Base-by-base conservation (phyloP, 2,888 invertebrate species). In the Drosophila barbarae region DNA sequence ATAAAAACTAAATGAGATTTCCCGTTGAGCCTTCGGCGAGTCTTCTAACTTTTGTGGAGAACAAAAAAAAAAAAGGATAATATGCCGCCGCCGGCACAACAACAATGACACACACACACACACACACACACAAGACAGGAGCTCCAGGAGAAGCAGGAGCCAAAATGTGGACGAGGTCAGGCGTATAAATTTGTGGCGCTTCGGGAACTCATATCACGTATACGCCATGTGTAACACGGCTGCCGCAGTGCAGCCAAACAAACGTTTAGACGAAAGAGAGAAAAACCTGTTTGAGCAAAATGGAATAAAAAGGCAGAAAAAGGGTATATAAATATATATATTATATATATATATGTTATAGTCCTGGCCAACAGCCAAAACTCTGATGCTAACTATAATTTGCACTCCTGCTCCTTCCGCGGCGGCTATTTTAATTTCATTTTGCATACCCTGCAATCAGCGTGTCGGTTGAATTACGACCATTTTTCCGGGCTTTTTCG, bases 1-100 rank as follows among this genome's bases (percentile, higher is more conserved):
- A 81, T 73, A 72, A 69, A 77, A 76, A 60, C 76, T 64, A 78
- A 77, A 84, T 75, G 76, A 77, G 84, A 72, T 80, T 76, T 76
- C 51, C 50, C 71, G 41, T 47, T 32, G 47, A 18, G 50, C 26
- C 46, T 38, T 38, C 51, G 6, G 41, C 7, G 51, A 46, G 57
- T 41, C 41, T 61, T 61, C 47, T 61, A 60, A 60, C 60, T 61
- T 60, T 60, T 34, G 57, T 32, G 28, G 28, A 15, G 12, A 7
- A 26, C 6, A 21, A 18, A 46, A 44, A 50, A 46, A 44, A 50
- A 39, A 68, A 53, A 68, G 32, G 30, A 60, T 51, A 54, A 59
- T 39, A 56, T 38, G 38, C 46, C 2, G 30, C 18, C 46, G 32
- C 13, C 46, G 32, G 32, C 46, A 44, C 54, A 58, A 47, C 52